Evolutionary conservation across 2,113 vertebrate genomes (phyloP).

Genomic region (Nibea albiflora): DNA sequence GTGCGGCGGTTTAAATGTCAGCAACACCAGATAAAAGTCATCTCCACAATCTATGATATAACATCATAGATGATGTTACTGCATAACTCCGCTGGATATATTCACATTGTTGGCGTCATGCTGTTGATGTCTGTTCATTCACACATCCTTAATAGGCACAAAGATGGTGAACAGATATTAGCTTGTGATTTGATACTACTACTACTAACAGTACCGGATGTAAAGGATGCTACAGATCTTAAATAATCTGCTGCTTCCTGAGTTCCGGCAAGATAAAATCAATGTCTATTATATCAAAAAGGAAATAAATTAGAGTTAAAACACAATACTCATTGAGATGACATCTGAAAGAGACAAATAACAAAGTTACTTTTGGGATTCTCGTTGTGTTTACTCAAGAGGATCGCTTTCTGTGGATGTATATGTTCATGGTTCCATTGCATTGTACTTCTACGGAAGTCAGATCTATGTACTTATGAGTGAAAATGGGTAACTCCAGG

Average conservation of each 20-base stretch:
- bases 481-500: neutral
- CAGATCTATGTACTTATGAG: slow-evolving; percentile 4
- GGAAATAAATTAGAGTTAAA: slow-evolving; percentile 30
- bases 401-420: neutral
- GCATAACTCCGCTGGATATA: neutral
- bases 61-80: neutral
- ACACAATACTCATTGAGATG: slow-evolving; percentile 16
- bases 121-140: neutral
- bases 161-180: neutral
- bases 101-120: neutral
- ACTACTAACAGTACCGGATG: neutral
- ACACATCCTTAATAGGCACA: neutral
- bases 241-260: slow-evolving; percentile 12
- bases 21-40: neutral
- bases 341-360: slow-evolving; percentile 15
- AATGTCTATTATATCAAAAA: slow-evolving; percentile 29
- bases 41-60: neutral
- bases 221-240: slow-evolving; percentile 13
- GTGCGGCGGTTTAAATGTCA: neutral
- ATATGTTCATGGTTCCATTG: neutral
- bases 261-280: slow-evolving; percentile 22
- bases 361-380: neutral
- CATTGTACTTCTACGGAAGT: slow-evolving; percentile 9
- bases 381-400: slow-evolving; percentile 30
- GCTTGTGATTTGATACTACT: neutral